A percentile compares a stretch with the other conserved stretches of the same genome.
Evolutionary conservation across 2,888 invertebrate species (phyloP).

Genomic region (Carcina quercana): DNA sequence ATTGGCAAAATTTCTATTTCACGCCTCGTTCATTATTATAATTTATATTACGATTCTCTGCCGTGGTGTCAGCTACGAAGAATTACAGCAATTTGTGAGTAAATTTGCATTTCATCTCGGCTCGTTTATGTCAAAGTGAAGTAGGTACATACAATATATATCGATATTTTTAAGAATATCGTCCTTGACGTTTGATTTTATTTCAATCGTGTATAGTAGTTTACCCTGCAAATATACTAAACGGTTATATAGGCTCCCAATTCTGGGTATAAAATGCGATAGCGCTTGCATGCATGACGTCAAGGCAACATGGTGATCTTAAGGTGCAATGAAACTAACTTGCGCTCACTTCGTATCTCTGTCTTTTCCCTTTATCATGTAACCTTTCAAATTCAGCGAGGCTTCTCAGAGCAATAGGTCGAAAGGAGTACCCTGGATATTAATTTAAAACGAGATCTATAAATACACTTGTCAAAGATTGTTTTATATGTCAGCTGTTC

Average conservation of each 20-base stretch:
- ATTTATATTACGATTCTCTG: conserved; percentile 5
- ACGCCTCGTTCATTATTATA: neutral
- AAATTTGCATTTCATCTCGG: conserved; percentile 17
- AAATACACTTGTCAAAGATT: too few species aligned
- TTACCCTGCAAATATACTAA: too few species aligned
- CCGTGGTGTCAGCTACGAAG: conserved; percentile 8
- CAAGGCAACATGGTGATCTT: conserved; percentile 27
- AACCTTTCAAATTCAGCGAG: too few species aligned
- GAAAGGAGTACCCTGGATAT: too few species aligned
- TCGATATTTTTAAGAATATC: conserved; percentile 26
- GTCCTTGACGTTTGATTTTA: conserved; percentile 43
- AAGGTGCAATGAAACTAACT: too few species aligned
- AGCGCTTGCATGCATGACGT: too few species aligned
- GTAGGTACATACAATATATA: conserved; percentile 4
- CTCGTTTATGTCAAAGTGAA: conserved; percentile 20
- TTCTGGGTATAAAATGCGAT: conserved; percentile 12
- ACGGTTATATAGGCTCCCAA: too few species aligned
- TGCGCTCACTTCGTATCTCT: too few species aligned
- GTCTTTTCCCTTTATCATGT: too few species aligned
- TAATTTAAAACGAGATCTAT: too few species aligned
- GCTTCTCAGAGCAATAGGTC: too few species aligned
- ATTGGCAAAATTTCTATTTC: conserved; percentile 3
- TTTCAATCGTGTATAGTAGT: conserved; percentile 5
- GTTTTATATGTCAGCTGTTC: too few species aligned
- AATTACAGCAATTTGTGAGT: conserved; percentile 33